These are phyloP conservation scores for Bujurquina vittata DNA, from an alignment of 2,113 vertebrate species.

Conservation along the genomic window DNA sequence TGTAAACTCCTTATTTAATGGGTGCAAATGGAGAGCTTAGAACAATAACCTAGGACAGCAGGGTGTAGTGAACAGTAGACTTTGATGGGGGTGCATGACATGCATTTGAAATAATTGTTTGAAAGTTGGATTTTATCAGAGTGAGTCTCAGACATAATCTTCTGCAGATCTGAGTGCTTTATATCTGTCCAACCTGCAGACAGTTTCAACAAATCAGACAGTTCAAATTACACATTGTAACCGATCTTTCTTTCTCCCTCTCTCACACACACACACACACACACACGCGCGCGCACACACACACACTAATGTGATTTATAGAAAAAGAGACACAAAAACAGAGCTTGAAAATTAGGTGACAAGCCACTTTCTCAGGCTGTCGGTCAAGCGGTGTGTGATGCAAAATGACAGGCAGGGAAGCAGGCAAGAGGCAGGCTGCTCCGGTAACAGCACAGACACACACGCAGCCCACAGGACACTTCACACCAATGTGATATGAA, in stretches of 20 bases:
- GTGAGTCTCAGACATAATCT: not conserved
- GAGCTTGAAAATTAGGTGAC: constrained; percentile 34
- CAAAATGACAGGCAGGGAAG: constrained; percentile 31
- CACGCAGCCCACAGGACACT: constrained; percentile 10
- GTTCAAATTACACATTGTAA: not conserved
- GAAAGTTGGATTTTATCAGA: not conserved
- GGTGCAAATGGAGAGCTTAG: not conserved
- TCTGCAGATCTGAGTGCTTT: not conserved
- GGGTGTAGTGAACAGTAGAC: not conserved
- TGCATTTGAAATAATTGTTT: not conserved
- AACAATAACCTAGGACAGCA: not conserved
- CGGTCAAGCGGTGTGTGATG: constrained; percentile 22
- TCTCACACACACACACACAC: not conserved
- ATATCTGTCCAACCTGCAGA: not conserved
- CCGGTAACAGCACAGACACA: constrained; percentile 18
- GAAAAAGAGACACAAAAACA: constrained; percentile 17
- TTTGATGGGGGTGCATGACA: not conserved
- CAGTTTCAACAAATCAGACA: constrained; percentile 1
- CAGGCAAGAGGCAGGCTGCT: not conserved
- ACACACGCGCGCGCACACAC: not conserved
- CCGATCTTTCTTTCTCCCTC: too few relatives aligned
- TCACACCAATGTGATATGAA: constrained; percentile 53
- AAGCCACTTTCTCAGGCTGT: constrained; percentile 17
- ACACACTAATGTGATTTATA: not conserved
- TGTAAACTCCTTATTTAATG: not conserved